Evolutionary conservation across 2,888 invertebrate species (phyloP), one percentile per base, ranked within the genome.

Genomic region (Invenusta paracnida): DNA sequence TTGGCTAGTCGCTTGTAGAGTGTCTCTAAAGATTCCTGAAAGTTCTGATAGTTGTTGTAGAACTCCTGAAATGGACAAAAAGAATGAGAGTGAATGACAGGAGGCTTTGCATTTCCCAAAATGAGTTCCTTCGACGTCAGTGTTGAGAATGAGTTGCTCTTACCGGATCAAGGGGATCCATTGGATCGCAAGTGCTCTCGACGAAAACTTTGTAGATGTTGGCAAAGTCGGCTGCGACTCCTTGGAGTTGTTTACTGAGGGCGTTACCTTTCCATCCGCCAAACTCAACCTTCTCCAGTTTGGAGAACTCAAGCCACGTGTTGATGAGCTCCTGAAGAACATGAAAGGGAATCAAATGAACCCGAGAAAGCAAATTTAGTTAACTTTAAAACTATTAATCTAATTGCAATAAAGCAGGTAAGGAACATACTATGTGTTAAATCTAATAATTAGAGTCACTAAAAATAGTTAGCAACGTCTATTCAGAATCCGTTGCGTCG

Each of bases 261-360:
- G 85, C 67, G 29, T 85, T 85, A 48, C 86, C 86, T 25, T 85
- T 48, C 85, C 85, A 48, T 28, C 86, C 86, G 29, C 86, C 85
- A 29, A 86, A 86, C 29, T 86, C 86, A n/a, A 86, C 85, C 48
- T 86, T 86, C 85, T 86, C 86, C 25, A 86, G 67, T 29, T 86
- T 86, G 29, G 28, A 31, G 79, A 86, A 86, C 25, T 85, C 85
- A 17, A 85, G 48, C 5, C 48, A 86, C 5, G 79, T 85, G 23
- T 30, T 67, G 17, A 86, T n/a, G 0, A 86, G 30, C n/a, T 85
- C 81, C 85, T 85, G 85, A 85, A 85, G 23, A 1, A 28, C 48
- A 48, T 11, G 17, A 48, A 48, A 5, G 17, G 11, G 11, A 17
- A 48, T 48, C n/a, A n/a, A n/a, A n/a, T n/a, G n/a, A n/a, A n/a